phyloP scores from a whole-genome alignment of 64 coral and sea anemone species.

The Montipora capricornis region DNA sequence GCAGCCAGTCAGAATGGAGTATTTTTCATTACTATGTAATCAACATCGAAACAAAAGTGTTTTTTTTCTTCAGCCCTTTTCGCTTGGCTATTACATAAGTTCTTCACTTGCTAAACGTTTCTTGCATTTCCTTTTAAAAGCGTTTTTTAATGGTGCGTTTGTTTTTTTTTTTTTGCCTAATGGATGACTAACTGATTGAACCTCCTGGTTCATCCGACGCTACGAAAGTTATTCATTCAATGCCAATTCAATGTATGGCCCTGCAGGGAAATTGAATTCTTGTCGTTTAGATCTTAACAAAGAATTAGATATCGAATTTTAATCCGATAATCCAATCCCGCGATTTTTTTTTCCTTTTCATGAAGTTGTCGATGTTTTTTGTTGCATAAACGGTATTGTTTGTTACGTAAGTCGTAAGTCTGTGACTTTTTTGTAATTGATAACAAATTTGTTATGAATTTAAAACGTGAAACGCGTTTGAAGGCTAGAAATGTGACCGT shows the following conservation, averaged over 20 bases:
- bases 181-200: background rate
- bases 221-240: background rate
- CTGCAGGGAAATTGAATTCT: slow-evolving; percentile 31
- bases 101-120: slow-evolving; percentile 19
- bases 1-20: no score
- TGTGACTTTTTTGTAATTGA: background rate
- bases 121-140: slow-evolving; percentile 2
- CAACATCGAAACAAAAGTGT: slow-evolving; percentile 33
- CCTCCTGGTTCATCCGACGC: background rate
- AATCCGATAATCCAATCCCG: background rate
- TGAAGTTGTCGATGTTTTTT: background rate
- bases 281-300: slow-evolving; percentile 31
- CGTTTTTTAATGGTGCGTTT: slow-evolving; percentile 14
- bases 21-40: background rate
- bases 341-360: background rate
- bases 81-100: slow-evolving; percentile 42
- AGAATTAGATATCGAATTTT: background rate
- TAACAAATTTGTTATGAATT: background rate
- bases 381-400: background rate
- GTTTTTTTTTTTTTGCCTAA: background rate
- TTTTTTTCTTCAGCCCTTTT: slow-evolving; percentile 9
- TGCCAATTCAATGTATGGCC: background rate
- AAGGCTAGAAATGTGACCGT: background rate
- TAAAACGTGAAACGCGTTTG: background rate
- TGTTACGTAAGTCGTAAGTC: background rate